Evolutionary conservation across 1,140 invertebrate genomes (phyloP).

Genomic region (Charaxes varanes): DNA sequence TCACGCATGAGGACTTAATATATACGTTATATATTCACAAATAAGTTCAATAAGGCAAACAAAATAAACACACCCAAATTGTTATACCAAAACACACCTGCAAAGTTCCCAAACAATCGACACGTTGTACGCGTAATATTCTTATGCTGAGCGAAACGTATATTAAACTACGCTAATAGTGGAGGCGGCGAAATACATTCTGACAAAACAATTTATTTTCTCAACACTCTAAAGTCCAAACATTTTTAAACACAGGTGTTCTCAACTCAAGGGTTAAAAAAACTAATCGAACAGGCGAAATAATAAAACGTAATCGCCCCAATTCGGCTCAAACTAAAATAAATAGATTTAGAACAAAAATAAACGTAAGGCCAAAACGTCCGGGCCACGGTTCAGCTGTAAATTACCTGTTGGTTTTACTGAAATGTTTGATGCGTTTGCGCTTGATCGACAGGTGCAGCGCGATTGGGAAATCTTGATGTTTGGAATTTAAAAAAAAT

Average conservation of each 20-base stretch:
- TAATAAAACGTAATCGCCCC: slow-evolving; percentile 60
- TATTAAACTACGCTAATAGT: no score
- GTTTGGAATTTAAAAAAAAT: no score
- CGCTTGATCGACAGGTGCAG: slow-evolving; percentile 49
- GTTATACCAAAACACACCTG: no score
- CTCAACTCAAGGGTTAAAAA: slow-evolving; percentile 21
- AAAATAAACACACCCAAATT: no score
- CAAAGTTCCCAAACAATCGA: no score
- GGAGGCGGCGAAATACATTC: slow-evolving; percentile 8
- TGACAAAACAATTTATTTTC: slow-evolving; percentile 21
- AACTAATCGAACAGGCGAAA: slow-evolving; percentile 21
- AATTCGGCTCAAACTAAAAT: slow-evolving; percentile 42
- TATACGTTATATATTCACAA: no score
- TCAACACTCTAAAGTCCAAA: slow-evolving; percentile 18
- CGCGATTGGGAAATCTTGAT: slow-evolving; percentile 17
- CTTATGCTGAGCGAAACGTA: no score
- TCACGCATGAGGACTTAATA: no score
- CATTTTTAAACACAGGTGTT: slow-evolving; percentile 32
- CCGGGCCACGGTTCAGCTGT: slow-evolving; percentile 28
- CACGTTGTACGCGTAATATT: no score
- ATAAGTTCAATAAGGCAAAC: no score
- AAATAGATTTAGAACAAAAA: slow-evolving; percentile 61
- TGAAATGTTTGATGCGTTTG: slow-evolving; percentile 63
- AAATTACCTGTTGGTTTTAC: slow-evolving; percentile 67
- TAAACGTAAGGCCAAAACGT: slow-evolving; percentile 42